These are phyloP conservation scores for Poeciliopsis presidionis DNA, from an alignment of 2,797 vertebrate species.

Conservation along the genomic window DNA sequence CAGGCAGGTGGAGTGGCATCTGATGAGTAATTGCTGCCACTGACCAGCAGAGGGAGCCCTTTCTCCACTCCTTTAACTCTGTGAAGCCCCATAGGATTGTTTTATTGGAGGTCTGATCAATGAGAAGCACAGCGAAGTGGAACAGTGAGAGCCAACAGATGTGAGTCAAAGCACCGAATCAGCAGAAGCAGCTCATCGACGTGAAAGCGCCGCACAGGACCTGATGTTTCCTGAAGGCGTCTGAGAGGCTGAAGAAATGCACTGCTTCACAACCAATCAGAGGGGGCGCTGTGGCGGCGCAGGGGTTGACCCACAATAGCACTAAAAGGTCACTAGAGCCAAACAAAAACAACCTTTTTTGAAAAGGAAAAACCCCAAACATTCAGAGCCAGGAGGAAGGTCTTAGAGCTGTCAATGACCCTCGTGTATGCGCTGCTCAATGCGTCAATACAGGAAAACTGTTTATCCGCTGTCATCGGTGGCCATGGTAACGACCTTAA, in stretches of 20 bases:
- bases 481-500: no score
- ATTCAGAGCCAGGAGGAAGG: no score
- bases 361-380: no score
- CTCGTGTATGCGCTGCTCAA: no score
- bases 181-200: conserved; percentile 42
- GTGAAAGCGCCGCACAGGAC: conserved; percentile 41
- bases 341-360: no score
- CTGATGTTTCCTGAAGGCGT: conserved; percentile 45
- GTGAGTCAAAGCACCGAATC: conserved; percentile 40
- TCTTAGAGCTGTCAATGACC: no score
- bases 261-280: no score
- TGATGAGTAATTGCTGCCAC: conserved; percentile 20
- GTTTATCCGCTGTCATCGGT: no score
- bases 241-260: conserved; percentile 20
- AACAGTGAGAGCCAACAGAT: conserved; percentile 32
- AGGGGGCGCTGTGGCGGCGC: no score
- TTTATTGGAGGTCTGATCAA: conserved; percentile 24
- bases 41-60: conserved; percentile 63
- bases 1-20: neutral
- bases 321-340: no score
- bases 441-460: no score
- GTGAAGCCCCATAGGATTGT: conserved; percentile 33
- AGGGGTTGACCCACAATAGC: no score
- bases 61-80: conserved; percentile 29
- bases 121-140: conserved; percentile 33